Conservation (phyloP, 2,113 vertebrate species). For the Phoxinus phoxinus region DNA sequence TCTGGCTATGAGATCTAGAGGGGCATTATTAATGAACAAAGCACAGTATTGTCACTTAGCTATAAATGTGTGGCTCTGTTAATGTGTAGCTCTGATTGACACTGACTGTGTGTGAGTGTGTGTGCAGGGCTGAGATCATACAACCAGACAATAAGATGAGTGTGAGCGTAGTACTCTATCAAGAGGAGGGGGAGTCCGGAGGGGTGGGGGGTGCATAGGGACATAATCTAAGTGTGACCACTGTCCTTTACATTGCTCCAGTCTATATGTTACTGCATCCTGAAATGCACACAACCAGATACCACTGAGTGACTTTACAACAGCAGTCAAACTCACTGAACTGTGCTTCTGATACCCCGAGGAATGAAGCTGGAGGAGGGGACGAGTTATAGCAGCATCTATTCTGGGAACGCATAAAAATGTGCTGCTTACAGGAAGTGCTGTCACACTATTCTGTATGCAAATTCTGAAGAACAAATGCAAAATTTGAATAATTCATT, state of each 20-base stretch:
- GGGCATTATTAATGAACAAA: conserved; percentile 68
- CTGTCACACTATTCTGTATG: not conserved
- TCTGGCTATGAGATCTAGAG: conserved; percentile 53
- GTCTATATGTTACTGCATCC: conserved; percentile 25
- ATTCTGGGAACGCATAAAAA: conserved; percentile 4
- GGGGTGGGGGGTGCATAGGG: conserved; percentile 54
- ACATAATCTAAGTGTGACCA: conserved; percentile 47
- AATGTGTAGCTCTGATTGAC: conserved; percentile 68
- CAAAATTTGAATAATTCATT: not conserved
- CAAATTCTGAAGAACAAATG: not conserved
- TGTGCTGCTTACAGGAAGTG: conserved; percentile 4
- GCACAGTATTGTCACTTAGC: conserved; percentile 72
- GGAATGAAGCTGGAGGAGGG: conserved; percentile 16
- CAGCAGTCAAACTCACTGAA: not conserved
- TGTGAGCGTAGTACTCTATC: conserved; percentile 70
- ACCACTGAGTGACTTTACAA: not conserved
- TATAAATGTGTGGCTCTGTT: conserved; percentile 70
- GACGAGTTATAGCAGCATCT: not conserved
- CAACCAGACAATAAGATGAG: conserved; percentile 71
- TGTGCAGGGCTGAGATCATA: conserved; percentile 75
- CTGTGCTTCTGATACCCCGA: not conserved
- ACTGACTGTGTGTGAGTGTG: conserved; percentile 50
- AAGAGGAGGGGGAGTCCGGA: conserved; percentile 66
- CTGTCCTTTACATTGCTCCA: conserved; percentile 34
- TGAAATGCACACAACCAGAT: not conserved